Conservation (phyloP, 2,888 invertebrate genomes). For the Pachymerium ferrugineum region DNA sequence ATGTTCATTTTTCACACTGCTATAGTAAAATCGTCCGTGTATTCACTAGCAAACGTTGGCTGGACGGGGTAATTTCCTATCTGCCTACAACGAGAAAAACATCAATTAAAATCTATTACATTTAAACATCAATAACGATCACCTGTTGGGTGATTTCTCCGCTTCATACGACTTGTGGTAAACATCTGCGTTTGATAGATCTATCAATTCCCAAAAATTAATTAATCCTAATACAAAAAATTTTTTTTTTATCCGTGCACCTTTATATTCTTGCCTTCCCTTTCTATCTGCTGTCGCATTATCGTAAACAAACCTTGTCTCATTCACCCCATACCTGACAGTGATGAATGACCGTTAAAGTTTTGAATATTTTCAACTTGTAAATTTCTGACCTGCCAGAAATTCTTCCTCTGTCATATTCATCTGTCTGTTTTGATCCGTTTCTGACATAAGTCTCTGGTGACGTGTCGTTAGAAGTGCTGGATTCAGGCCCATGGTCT, state of each 20-base stretch:
- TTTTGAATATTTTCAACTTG: neutral
- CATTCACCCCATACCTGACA: neutral
- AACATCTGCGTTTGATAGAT: neutral
- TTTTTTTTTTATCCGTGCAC: neutral
- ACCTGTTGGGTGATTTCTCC: neutral
- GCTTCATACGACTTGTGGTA: neutral
- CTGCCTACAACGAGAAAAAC: neutral
- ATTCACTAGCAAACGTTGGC: neutral
- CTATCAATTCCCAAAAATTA: neutral
- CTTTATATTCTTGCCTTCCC: neutral
- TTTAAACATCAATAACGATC: neutral
- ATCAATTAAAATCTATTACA: neutral
- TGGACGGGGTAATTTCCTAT: conserved; percentile 5
- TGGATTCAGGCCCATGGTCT: conserved; percentile 36
- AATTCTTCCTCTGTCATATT: conserved; percentile 9
- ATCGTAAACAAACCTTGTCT: conserved; percentile 5
- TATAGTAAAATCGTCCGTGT: conserved; percentile 20
- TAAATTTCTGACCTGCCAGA: neutral
- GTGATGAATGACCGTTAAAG: neutral
- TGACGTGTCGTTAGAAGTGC: conserved; percentile 34
- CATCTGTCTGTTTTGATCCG: neutral
- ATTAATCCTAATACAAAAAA: neutral
- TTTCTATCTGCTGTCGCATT: neutral
- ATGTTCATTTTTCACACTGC: neutral
- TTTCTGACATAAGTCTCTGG: conserved; percentile 29